Conservation (phyloP, 2,797 vertebrate species). For the Triplophysa bombifrons region DNA sequence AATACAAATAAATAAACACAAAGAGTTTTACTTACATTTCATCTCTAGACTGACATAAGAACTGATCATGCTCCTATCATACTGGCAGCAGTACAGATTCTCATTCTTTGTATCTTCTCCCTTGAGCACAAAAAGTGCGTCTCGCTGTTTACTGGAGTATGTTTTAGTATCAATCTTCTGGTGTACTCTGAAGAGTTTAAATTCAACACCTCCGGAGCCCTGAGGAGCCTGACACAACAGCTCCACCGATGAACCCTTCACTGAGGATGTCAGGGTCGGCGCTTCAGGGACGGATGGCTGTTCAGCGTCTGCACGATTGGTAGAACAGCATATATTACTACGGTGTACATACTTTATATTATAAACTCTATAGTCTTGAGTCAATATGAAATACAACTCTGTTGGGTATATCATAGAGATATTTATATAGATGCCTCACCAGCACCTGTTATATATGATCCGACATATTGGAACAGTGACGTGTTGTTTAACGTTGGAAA, state of each 20-base stretch:
- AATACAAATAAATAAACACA: neutral
- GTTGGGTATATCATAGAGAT: no score
- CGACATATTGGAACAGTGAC: no score
- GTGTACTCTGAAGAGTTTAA: conserved; percentile 31
- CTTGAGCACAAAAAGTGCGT: conserved; percentile 36
- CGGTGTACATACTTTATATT: no score
- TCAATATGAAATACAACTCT: no score
- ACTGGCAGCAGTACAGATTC: conserved; percentile 59
- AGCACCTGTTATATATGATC: no score
- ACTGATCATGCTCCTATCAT: conserved; percentile 51
- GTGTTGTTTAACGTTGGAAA: no score
- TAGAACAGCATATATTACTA: neutral
- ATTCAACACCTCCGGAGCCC: conserved; percentile 45
- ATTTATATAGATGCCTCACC: no score
- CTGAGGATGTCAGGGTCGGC: conserved; percentile 39
- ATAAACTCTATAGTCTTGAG: no score
- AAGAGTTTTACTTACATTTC: conserved; percentile 37
- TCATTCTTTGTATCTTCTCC: neutral
- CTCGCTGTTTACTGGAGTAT: neutral
- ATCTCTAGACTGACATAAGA: neutral
- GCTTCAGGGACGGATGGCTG: neutral
- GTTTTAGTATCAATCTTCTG: neutral
- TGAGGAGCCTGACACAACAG: conserved; percentile 54
- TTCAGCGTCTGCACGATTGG: conserved; percentile 1
- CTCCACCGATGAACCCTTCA: neutral